Base-by-base conservation (phyloP, 2,888 invertebrate species). In the Tortrix viridana region DNA sequence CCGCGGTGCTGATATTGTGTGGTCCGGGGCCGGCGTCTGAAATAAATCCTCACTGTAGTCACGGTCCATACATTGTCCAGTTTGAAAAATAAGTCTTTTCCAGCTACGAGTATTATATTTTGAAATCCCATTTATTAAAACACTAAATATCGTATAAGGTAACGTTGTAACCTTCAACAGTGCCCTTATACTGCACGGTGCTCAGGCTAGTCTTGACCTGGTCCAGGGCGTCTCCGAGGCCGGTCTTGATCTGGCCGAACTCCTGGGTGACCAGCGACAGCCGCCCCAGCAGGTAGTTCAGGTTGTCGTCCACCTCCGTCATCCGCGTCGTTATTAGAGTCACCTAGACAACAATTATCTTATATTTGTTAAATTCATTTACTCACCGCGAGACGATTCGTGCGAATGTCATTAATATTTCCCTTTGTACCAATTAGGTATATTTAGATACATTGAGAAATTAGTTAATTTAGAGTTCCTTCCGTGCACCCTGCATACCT, bases 251-350 rank as follows among this genome's bases (percentile, higher is more conserved):
- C 75, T 94, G 94, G 76, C 95, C 95, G 85, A 97, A 97, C 83
- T 98, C 97, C 71, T 96, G 96, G 1, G 96, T 96, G 37, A 97
- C 96, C 6, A 97, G 86, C 0, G 96, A 95, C 62, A 97, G 86
- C 60, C 96, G 92, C 5, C 97, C 97, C 65, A 97, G 85, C 49
- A 97, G 92, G 79, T 94, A 97, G 85, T 98, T 97, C 66, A 98
- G 90, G 82, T 97, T 96, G 57, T 95, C 95, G 69, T 96, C 96
- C 26, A 97, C 95, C 77, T 96, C 95, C 1, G 92, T 79, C 94
- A 97, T 96, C 59, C 95, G 94, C 68, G 93, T 93, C 14, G 96
- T 96, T 70, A 97, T 96, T 73, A 94, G 93, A 18, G 94, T 94
- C 62, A 97, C 96, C 95, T 95, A 79, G 62, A 69, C 61, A 57